These are phyloP conservation scores for Acronicta psi DNA, from an alignment of 2,888 invertebrate species.

Conservation along the genomic window DNA sequence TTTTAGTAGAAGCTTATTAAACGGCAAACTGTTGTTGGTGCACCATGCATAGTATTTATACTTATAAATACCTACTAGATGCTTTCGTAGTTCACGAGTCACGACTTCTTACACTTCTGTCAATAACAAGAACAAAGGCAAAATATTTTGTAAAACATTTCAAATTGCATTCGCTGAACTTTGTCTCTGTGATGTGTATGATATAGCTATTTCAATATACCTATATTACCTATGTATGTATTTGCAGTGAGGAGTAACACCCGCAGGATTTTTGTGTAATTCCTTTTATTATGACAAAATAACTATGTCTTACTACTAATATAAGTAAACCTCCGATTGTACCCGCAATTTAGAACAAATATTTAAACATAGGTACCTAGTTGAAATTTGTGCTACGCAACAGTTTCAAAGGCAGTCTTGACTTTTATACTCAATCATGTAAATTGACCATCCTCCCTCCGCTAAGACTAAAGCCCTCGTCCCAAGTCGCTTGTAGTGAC, in stretches of 20 bases:
- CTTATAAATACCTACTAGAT: conserved; percentile 18
- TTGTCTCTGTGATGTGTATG: conserved; percentile 47
- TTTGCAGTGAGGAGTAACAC: too few relatives aligned
- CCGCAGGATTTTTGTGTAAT: not conserved
- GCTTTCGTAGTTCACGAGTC: conserved; percentile 27
- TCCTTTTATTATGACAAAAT: conserved; percentile 2
- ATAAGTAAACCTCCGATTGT: not conserved
- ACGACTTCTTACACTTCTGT: conserved; percentile 38
- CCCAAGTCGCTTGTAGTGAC: conserved; percentile 77
- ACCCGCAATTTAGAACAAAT: conserved; percentile 6
- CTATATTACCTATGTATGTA: not conserved
- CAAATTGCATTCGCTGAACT: conserved; percentile 39
- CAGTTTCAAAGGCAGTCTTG: conserved; percentile 51
- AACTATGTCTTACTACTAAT: not conserved
- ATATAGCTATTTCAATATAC: conserved; percentile 11
- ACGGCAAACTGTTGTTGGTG: conserved; percentile 19
- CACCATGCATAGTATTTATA: conserved; percentile 25
- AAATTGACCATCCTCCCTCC: conserved; percentile 66
- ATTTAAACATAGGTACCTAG: conserved; percentile 7
- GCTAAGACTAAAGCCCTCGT: conserved; percentile 65
- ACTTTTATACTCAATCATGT: conserved; percentile 69
- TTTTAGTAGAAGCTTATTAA: conserved; percentile 30
- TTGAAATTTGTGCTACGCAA: conserved; percentile 18
- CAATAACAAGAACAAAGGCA: conserved; percentile 46
- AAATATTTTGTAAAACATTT: conserved; percentile 45